Evolutionary conservation across 2,113 vertebrate species (phyloP).

Genomic region (Python bivittatus): DNA sequence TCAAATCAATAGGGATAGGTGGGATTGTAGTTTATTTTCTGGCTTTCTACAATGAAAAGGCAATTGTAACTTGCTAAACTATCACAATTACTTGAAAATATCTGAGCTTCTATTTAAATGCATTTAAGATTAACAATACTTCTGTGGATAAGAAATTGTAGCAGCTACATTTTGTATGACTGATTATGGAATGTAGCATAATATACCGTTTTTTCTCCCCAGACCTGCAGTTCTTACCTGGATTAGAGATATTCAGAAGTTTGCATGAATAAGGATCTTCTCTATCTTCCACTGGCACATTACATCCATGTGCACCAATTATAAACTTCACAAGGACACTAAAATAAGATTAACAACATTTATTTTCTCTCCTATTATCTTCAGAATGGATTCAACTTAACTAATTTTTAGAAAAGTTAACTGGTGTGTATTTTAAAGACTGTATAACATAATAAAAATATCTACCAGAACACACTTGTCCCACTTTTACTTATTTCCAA

Average conservation of each 20-base stretch:
- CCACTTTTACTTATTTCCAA: background rate
- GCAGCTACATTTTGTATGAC: background rate
- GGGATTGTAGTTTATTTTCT: background rate
- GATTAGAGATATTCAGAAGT: slow-evolving; percentile 88
- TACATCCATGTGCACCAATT: slow-evolving; percentile 87
- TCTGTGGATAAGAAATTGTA: background rate
- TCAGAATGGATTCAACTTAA: background rate
- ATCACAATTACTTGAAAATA: background rate
- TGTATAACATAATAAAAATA: background rate
- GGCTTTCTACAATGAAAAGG: background rate
- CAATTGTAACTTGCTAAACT: background rate
- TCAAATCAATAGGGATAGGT: background rate
- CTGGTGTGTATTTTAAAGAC: background rate
- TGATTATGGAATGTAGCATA: background rate
- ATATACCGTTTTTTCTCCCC: background rate
- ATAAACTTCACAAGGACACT: slow-evolving; percentile 97
- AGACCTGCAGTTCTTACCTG: slow-evolving; percentile 75
- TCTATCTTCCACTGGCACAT: slow-evolving; percentile 90
- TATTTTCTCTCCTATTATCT: slow-evolving; percentile 51
- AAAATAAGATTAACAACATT: slow-evolving; percentile 67
- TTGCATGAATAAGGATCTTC: slow-evolving; percentile 94
- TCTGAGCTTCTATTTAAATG: background rate
- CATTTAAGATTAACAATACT: background rate
- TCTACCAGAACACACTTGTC: background rate
- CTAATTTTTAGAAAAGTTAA: slow-evolving; percentile 14